Percentiles rank a stretch among this genome's conserved stretches.
phyloP scores from a whole-genome alignment of 1,140 invertebrate genomes.

The Drosophila truncata region DNA sequence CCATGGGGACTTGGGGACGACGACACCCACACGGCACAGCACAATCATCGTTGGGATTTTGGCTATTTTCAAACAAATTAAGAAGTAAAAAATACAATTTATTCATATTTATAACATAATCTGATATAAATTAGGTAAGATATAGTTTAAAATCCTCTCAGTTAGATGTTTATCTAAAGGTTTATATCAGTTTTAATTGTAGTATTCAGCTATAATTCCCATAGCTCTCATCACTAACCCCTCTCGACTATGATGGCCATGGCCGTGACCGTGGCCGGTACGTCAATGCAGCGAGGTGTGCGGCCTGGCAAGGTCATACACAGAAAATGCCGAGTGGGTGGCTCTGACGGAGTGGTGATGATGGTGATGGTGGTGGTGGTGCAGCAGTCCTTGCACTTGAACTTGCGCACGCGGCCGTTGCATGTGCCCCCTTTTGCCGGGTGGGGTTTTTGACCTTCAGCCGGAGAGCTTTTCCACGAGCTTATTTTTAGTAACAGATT shows the following conservation, averaged over 20 bases:
- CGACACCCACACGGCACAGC: conserved; percentile 36
- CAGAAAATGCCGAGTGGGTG: conserved; percentile 5
- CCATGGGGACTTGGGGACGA: conserved; percentile 22
- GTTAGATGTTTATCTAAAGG: background rate
- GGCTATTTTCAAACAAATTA: background rate
- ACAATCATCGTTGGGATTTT: background rate
- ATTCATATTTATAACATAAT: background rate
- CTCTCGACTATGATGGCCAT: background rate
- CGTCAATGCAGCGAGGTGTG: conserved; percentile 60
- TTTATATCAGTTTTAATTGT: background rate
- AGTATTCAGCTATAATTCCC: background rate
- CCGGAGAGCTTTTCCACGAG: conserved; percentile 65
- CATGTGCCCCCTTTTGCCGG: conserved; percentile 59
- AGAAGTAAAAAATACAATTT: background rate
- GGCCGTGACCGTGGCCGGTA: conserved; percentile 57
- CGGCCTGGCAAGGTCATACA: conserved; percentile 42
- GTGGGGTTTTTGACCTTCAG: conserved; percentile 75
- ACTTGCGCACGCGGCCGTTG: conserved; percentile 76
- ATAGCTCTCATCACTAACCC: background rate
- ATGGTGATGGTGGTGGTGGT: background rate
- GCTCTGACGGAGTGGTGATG: background rate
- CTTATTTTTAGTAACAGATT: conserved; percentile 75
- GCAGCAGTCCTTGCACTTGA: conserved; percentile 76
- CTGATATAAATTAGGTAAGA: no score
- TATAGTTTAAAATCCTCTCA: background rate